Base-by-base conservation (phyloP, 2,888 invertebrate species). In the Embidobia sp. region DNA sequence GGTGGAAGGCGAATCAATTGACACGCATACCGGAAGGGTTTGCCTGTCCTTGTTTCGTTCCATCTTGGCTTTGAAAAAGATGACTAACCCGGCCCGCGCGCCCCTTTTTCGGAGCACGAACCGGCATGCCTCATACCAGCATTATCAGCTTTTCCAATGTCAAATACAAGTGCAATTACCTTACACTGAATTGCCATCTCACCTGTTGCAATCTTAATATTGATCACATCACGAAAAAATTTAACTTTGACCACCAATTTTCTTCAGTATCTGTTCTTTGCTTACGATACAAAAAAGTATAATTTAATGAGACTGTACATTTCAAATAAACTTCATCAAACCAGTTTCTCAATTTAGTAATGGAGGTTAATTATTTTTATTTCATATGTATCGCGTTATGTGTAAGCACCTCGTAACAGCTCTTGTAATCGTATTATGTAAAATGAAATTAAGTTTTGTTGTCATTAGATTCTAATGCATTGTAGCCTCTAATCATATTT, bases 121-220 rank as follows among this genome's bases (percentile, higher is more conserved):
- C 18, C 26, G 15, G 5, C 26, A 29, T 22, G 27, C n/a, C 15
- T 55, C 33, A 10, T 29, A 53, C 53, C 49, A 49, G 26, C 63
- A 49, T 35, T 51, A 48, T 31, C 49, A 59, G 49, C 31, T 59
- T 53, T 59, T 46, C 35, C 73, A 74, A 59, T 76, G 64, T 66
- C 70, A 59, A 77, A 59, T 37, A 40, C 64, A 42, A 57, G 70
- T 63, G 16, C 64, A 37, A 76, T 76, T 66, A 70, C 64, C 55
- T 64, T 59, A 66, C 59, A 67, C 73, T 76, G 76, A 53, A 81
- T 82, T 80, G 79, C 79, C 80, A 75, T 63, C 76, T 79, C 78
- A 81, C 83, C 82, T 83, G 81, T 82, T 83, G 82, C 83, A 46
- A 77, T 77, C 70, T 76, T 70, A 64, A 49, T 76, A 76, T 76